phyloP scores from a whole-genome alignment of 1,140 invertebrate species.

The Eumaeus atala region DNA sequence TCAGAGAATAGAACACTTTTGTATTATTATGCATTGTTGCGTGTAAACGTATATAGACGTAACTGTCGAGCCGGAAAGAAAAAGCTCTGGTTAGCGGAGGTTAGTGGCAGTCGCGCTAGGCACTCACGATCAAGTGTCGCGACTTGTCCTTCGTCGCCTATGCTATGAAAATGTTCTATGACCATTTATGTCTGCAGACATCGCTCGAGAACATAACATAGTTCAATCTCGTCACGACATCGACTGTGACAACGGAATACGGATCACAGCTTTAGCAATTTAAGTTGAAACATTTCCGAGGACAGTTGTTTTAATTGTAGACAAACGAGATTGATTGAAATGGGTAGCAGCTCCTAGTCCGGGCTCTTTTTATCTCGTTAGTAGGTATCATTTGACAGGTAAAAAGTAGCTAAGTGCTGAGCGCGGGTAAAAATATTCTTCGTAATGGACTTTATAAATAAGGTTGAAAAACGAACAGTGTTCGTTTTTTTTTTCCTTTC shows the following conservation, averaged over 20 bases:
- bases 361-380: conserved; percentile 21
- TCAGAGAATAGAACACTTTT: too few species aligned
- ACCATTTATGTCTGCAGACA: neutral
- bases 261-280: conserved; percentile 36
- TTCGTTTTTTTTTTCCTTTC: too few species aligned
- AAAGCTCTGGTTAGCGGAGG: too few species aligned
- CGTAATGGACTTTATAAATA: conserved; percentile 12
- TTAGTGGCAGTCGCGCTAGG: too few species aligned
- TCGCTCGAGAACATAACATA: neutral
- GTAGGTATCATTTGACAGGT: conserved; percentile 25
- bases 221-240: conserved; percentile 3
- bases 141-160: too few species aligned
- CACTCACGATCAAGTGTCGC: too few species aligned
- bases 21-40: too few species aligned
- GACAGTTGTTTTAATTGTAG: conserved; percentile 50
- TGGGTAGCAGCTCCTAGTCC: conserved; percentile 35
- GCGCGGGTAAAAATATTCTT: conserved; percentile 1
- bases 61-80: too few species aligned
- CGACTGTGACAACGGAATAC: conserved; percentile 30
- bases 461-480: conserved; percentile 5
- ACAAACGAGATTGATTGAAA: conserved; percentile 66
- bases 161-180: too few species aligned
- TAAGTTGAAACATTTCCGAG: conserved; percentile 39
- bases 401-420: conserved; percentile 16
- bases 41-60: too few species aligned